Conservation (phyloP, 1,140 invertebrate genomes). For the Tetramorium parvispinum region DNA sequence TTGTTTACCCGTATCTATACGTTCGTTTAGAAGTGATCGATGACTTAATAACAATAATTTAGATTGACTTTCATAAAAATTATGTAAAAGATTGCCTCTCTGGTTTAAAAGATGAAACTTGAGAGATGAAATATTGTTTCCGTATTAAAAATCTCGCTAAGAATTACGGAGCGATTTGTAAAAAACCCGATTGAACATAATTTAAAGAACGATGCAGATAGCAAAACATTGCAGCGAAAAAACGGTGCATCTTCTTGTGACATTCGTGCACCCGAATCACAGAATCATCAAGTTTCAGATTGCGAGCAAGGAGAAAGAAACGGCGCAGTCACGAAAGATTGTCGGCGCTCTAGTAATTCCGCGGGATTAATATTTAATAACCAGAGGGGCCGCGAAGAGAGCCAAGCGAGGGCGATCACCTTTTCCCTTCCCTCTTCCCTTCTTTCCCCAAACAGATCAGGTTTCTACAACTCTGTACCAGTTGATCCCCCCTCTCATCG, state of each 20-base stretch:
- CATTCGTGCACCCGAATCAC: background rate
- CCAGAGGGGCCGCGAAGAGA: slow-evolving; percentile 69
- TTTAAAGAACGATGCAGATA: background rate
- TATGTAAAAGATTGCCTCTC: background rate
- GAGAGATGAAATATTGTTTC: background rate
- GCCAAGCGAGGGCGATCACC: slow-evolving; percentile 35
- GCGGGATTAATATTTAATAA: slow-evolving; percentile 85
- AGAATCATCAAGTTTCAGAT: slow-evolving; percentile 74
- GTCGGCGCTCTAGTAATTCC: slow-evolving; percentile 82
- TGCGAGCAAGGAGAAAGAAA: slow-evolving; percentile 75
- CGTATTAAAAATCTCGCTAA: background rate
- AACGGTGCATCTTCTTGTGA: background rate
- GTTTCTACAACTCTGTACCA: background rate
- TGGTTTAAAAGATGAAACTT: background rate
- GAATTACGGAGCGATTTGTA: background rate
- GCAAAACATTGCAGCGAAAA: background rate
- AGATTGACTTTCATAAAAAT: background rate
- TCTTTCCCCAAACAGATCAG: slow-evolving; percentile 23
- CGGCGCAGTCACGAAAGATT: slow-evolving; percentile 77
- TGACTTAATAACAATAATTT: background rate
- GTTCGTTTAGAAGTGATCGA: slow-evolving; percentile 8
- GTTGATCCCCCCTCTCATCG: slow-evolving; percentile 9
- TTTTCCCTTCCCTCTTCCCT: background rate
- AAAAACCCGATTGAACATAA: background rate
- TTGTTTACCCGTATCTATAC: background rate